A percentile compares a stretch with the other conserved stretches of the same genome.
Conservation (phyloP, 2,113 vertebrate genomes). For the Panthera uncia region DNA sequence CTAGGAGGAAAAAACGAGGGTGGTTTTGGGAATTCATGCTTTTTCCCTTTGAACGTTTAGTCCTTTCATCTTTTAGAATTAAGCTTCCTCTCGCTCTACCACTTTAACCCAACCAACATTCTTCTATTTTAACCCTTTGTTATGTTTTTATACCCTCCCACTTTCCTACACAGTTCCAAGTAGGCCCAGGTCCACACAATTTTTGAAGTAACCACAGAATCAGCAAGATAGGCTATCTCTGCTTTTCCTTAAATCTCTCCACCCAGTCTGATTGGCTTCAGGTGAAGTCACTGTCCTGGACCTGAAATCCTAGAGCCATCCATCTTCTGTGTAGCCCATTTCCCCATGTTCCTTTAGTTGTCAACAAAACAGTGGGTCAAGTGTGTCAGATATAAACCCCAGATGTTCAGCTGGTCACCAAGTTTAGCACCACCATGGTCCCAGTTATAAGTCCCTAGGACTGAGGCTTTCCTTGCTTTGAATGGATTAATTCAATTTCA, state of each 20-base stretch:
- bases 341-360: neutral
- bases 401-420: neutral
- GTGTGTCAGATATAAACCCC: neutral
- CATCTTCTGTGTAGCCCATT: neutral
- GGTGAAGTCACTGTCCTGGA: neutral
- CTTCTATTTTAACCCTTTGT: neutral
- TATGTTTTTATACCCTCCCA: neutral
- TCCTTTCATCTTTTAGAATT: slow-evolving; percentile 43
- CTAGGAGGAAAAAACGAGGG: neutral
- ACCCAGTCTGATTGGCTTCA: neutral
- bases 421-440: neutral
- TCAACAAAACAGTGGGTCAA: neutral
- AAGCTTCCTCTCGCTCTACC: slow-evolving; percentile 10
- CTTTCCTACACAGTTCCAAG: neutral
- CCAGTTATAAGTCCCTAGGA: neutral
- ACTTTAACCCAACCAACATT: neutral
- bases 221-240: neutral
- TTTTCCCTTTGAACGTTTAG: slow-evolving; percentile 2
- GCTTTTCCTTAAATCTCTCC: neutral
- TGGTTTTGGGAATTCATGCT: neutral
- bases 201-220: neutral
- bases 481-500: neutral
- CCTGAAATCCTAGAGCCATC: neutral
- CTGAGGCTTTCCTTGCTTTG: neutral
- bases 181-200: neutral